Evolutionary conservation across 23 tunicate genomes (phyloP).

Genomic region (Trididemnum clinides): DNA sequence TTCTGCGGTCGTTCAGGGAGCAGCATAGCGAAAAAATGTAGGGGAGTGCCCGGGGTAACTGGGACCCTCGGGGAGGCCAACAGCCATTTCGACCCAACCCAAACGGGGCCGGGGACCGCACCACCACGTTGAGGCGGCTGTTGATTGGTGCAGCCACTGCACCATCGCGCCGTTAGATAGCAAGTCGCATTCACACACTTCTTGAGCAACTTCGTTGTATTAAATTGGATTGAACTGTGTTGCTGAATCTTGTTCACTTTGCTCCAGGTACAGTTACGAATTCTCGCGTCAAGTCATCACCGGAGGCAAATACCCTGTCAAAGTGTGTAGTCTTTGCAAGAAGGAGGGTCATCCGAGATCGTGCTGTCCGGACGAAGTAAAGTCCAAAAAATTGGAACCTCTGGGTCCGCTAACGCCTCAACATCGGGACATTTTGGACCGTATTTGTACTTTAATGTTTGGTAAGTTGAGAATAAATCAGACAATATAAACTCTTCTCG

Average conservation of each 20-base stretch:
- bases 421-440: constrained; percentile 29
- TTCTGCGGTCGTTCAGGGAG: too few species aligned
- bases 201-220: too few species aligned
- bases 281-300: constrained; percentile 51
- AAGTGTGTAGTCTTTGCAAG: constrained; percentile 75
- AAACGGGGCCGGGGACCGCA: too few species aligned
- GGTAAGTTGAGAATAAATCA: constrained; percentile 62
- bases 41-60: too few species aligned
- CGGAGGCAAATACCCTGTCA: constrained; percentile 64
- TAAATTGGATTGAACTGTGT: not conserved
- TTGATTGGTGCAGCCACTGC: too few species aligned
- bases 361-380: constrained; percentile 83
- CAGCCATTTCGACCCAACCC: too few species aligned
- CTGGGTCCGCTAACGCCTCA: constrained; percentile 50
- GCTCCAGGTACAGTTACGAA: constrained; percentile 30
- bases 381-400: constrained; percentile 18
- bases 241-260: not conserved
- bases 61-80: too few species aligned
- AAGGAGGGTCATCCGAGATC: constrained; percentile 79
- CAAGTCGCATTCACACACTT: too few species aligned
- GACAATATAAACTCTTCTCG: too few species aligned
- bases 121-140: too few species aligned
- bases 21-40: too few species aligned
- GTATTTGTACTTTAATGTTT: constrained; percentile 32
- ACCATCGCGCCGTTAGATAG: too few species aligned